Evolutionary conservation across 2,888 invertebrate species (phyloP).

Genomic region (Acanthosoma haemorrhoidale): DNA sequence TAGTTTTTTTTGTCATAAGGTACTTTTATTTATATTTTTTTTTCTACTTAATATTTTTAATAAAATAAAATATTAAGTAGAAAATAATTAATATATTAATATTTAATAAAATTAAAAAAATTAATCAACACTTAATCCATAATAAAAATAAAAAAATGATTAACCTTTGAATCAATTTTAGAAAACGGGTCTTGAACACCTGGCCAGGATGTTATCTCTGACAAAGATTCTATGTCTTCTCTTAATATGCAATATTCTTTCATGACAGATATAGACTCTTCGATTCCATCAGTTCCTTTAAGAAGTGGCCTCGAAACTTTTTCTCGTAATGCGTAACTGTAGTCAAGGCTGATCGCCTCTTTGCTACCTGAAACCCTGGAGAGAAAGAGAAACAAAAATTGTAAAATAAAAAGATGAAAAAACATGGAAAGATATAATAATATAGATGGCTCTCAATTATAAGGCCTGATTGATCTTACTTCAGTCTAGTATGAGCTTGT

Average conservation of each 20-base stretch:
- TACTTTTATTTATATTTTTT: too few relatives aligned
- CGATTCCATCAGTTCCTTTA: slow-evolving; percentile 67
- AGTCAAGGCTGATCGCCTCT: slow-evolving; percentile 79
- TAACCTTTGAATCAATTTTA: slow-evolving; percentile 66
- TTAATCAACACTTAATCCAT: neutral
- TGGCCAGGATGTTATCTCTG: slow-evolving; percentile 83
- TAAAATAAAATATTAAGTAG: too few relatives aligned
- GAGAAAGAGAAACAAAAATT: too few relatives aligned
- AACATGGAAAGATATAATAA: neutral
- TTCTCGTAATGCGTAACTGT: slow-evolving; percentile 70
- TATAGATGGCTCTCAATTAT: too few relatives aligned
- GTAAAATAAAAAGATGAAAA: neutral
- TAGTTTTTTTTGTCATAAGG: too few relatives aligned
- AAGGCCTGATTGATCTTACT: slow-evolving; percentile 53
- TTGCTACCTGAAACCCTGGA: slow-evolving; percentile 71
- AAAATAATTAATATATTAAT: too few relatives aligned
- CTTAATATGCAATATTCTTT: slow-evolving; percentile 77
- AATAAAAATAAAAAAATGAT: too few relatives aligned
- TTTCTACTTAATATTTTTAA: too few relatives aligned
- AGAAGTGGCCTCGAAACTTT: slow-evolving; percentile 71
- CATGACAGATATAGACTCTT: slow-evolving; percentile 64
- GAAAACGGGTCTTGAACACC: slow-evolving; percentile 69
- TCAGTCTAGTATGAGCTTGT: slow-evolving; percentile 75
- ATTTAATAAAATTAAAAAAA: too few relatives aligned
- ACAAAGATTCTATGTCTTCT: slow-evolving; percentile 85